Percentiles rank a stretch among this genome's conserved stretches.
phyloP scores from a whole-genome alignment of 2,888 invertebrate species.

The Callinectes sapidus region DNA sequence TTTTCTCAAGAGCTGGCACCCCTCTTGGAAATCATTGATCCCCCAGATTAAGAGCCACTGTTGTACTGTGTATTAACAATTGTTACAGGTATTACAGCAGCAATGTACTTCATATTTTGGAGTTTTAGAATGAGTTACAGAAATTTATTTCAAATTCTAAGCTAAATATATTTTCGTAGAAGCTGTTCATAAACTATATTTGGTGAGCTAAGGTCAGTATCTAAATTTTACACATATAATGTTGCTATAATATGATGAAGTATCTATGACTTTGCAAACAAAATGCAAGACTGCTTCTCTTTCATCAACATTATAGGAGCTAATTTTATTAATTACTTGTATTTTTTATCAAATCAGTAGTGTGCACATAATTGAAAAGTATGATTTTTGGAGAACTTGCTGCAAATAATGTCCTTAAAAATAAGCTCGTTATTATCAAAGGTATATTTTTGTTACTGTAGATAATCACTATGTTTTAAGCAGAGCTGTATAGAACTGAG shows the following conservation, averaged over 20 bases:
- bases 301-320: not conserved
- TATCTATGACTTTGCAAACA: not conserved
- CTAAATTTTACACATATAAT: not conserved
- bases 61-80: no score
- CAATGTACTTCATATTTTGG: not conserved
- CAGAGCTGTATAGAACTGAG: conserved; percentile 49
- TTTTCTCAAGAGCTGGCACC: no score
- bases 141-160: not conserved
- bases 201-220: not conserved
- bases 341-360: not conserved
- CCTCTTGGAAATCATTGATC: no score
- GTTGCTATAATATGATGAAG: not conserved
- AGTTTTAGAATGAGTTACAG: not conserved
- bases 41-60: no score
- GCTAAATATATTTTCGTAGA: not conserved
- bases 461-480: conserved; percentile 36
- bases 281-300: not conserved
- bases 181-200: not conserved
- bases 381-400: not conserved
- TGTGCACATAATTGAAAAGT: not conserved
- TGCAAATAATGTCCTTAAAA: not conserved
- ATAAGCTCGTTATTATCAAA: not conserved
- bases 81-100: not conserved
- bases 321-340: not conserved
- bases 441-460: conserved; percentile 38